Evolutionary conservation across 2,113 vertebrate species (phyloP).

Genomic region (Callorhinus ursinus): DNA sequence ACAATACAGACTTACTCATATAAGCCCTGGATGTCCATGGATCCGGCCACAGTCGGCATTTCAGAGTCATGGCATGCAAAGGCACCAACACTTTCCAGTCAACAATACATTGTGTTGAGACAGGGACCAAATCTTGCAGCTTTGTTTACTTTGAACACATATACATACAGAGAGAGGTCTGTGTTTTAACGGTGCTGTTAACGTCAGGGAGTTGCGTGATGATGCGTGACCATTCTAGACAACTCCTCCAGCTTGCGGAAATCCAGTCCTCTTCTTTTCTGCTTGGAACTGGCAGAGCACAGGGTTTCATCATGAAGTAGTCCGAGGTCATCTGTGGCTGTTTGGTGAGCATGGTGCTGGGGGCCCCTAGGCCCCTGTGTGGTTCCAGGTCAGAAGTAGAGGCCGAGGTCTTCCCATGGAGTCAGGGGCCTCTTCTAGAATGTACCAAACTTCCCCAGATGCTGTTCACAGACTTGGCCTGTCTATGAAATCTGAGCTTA

Average conservation of each 20-base stretch:
- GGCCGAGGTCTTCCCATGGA: neutral
- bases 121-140: neutral
- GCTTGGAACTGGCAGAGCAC: neutral
- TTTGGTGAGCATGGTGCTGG: neutral
- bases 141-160: neutral
- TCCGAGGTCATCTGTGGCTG: neutral
- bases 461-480: neutral
- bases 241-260: neutral
- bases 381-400: neutral
- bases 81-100: neutral
- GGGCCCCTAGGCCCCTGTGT: rapidly evolving
- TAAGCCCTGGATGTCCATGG: neutral
- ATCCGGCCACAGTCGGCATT: neutral
- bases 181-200: neutral
- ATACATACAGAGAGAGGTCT: neutral
- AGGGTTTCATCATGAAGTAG: neutral
- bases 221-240: neutral
- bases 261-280: neutral
- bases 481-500: neutral
- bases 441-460: neutral
- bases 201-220: neutral
- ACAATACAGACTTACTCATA: neutral
- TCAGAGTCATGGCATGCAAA: neutral
- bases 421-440: neutral
- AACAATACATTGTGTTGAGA: neutral